A percentile compares a stretch with the other conserved stretches of the same genome.
Conservation (phyloP, 1,140 invertebrate genomes). For the Drosophila watanabei region DNA sequence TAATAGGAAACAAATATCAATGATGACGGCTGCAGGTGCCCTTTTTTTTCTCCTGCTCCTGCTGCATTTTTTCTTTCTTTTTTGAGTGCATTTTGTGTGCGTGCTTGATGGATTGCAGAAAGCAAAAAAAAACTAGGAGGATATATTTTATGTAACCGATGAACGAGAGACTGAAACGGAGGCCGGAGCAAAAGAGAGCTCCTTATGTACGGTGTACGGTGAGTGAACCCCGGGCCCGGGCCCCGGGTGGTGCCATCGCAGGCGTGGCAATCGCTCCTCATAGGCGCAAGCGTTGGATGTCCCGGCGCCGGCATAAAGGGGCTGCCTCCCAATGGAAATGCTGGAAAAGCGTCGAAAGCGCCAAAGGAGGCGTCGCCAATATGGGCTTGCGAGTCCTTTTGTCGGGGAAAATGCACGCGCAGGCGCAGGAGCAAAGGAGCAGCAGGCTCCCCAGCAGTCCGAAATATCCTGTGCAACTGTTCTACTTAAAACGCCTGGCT, state of each 20-base stretch:
- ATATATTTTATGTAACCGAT: conserved; percentile 75
- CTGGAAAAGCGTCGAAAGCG: conserved; percentile 10
- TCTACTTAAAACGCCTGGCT: conserved; percentile 71
- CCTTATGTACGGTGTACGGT: conserved; percentile 48
- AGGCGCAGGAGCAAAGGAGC: background rate
- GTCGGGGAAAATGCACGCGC: conserved; percentile 25
- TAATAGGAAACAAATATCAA: conserved; percentile 65
- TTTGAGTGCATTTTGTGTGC: background rate
- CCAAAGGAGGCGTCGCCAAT: conserved; percentile 66
- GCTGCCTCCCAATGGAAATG: conserved; percentile 74
- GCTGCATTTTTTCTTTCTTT: background rate
- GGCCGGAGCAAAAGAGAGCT: conserved; percentile 15
- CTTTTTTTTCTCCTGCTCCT: background rate
- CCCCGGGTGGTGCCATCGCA: conserved; percentile 29
- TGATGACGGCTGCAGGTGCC: conserved; percentile 44
- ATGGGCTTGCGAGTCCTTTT: conserved; percentile 59
- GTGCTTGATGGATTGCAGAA: conserved; percentile 79
- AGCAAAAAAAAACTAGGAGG: too few species aligned
- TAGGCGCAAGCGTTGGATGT: conserved; percentile 80
- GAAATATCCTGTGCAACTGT: conserved; percentile 56
- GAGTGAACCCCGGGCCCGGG: too few species aligned
- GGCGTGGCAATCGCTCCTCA: conserved; percentile 63
- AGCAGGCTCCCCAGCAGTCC: conserved; percentile 32
- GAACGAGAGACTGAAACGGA: conserved; percentile 10
- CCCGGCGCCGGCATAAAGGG: conserved; percentile 26